Conservation (phyloP, 1,140 invertebrate species). For the Drosophila quadrilineata region DNA sequence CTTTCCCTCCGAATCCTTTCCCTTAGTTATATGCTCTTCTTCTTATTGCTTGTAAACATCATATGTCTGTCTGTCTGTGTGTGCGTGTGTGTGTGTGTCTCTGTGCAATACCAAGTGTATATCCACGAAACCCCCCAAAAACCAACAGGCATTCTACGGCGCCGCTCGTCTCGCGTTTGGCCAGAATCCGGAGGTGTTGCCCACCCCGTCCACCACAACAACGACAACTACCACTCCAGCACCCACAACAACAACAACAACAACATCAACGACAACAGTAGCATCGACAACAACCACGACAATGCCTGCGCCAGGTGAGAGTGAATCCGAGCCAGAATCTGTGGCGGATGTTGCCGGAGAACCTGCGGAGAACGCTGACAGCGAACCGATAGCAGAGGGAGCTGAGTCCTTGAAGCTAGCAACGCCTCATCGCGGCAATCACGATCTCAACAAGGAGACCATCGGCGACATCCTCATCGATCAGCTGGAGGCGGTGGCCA, state of each 20-base stretch:
- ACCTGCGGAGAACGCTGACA: conserved; percentile 14
- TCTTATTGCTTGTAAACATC: conserved; percentile 54
- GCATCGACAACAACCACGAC: conserved; percentile 10
- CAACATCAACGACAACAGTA: conserved; percentile 31
- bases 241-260: conserved; percentile 46
- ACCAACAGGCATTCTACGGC: conserved; percentile 76
- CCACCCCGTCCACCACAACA: conserved; percentile 63
- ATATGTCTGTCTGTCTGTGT: no score
- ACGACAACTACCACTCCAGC: conserved; percentile 41
- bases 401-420: neutral
- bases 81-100: no score
- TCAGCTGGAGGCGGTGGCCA: conserved; percentile 57
- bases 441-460: conserved; percentile 65
- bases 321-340: conserved; percentile 1
- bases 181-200: conserved; percentile 76
- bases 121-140: conserved; percentile 77
- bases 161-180: conserved; percentile 78
- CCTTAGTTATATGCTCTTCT: conserved; percentile 28
- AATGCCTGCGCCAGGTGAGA: neutral
- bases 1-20: neutral
- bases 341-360: conserved; percentile 23
- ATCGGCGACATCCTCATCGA: conserved; percentile 61
- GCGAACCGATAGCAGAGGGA: neutral
- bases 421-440: conserved; percentile 23
- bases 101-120: conserved; percentile 72